Conservation (phyloP, 2,797 vertebrate genomes). For the Lates japonicus region DNA sequence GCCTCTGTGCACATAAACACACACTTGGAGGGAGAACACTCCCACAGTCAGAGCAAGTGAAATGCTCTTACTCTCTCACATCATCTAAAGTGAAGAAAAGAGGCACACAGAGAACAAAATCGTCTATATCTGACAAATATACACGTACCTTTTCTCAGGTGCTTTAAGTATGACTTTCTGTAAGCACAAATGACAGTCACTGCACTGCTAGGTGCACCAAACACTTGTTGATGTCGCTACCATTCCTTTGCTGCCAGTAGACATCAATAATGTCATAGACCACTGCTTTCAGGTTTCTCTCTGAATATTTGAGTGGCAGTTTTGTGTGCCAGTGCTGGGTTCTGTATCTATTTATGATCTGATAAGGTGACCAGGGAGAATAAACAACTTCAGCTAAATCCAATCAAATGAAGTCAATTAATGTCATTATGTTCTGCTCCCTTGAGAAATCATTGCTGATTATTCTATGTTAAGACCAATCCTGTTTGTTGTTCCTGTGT, state of each 20-base stretch:
- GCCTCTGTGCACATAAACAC: conserved; percentile 12
- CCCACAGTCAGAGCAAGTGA: conserved; percentile 43
- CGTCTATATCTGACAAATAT: conserved; percentile 20
- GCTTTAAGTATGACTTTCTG: conserved; percentile 14
- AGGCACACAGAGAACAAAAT: conserved; percentile 23
- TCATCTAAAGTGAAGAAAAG: conserved; percentile 20
- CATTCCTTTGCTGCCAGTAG: background rate
- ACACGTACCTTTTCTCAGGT: conserved; percentile 15
- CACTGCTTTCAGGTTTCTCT: conserved; percentile 9
- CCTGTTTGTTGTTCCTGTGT: conserved; percentile 42
- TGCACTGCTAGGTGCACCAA: background rate
- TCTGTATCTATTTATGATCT: conserved; percentile 53
- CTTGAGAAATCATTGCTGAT: conserved; percentile 64
- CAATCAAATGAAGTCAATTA: conserved; percentile 71
- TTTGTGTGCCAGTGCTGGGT: conserved; percentile 16
- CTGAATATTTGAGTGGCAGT: conserved; percentile 7
- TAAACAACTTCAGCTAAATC: conserved; percentile 59
- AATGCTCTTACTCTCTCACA: conserved; percentile 29
- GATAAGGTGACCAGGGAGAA: conserved; percentile 40
- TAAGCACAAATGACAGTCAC: background rate
- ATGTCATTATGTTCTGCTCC: conserved; percentile 49
- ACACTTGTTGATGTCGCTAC: conserved; percentile 26
- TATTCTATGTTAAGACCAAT: conserved; percentile 42
- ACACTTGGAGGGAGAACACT: conserved; percentile 39
- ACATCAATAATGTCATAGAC: conserved; percentile 13